Evolutionary conservation across 2,113 vertebrate genomes (phyloP).

Genomic region (Phylloscopus trochilus): DNA sequence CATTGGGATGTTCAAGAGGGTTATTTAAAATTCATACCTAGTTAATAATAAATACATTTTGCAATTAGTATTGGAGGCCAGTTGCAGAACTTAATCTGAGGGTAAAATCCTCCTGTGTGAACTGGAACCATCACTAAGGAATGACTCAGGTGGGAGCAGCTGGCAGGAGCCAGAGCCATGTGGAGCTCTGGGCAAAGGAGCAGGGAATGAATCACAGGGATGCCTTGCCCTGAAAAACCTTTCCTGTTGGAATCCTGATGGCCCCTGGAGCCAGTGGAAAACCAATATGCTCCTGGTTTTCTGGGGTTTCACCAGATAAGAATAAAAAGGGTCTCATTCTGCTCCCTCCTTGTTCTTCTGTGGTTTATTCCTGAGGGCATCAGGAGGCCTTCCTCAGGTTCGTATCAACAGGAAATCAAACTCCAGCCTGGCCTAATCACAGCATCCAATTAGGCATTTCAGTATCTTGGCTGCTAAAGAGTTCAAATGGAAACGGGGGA

Average conservation of each 20-base stretch:
- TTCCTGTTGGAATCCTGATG: background rate
- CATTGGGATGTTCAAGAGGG: background rate
- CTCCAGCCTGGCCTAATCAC: background rate
- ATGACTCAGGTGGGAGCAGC: background rate
- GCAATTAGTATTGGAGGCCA: background rate
- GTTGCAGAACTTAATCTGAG: background rate
- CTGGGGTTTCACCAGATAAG: background rate
- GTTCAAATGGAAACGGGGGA: background rate
- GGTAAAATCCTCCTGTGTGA: background rate
- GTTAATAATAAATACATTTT: conserved; percentile 43
- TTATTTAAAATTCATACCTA: conserved; percentile 41
- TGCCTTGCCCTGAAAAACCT: background rate
- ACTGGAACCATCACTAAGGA: background rate
- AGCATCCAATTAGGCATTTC: background rate
- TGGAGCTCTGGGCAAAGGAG: background rate
- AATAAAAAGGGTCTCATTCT: background rate
- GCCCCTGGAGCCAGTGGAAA: background rate
- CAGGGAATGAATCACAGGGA: background rate
- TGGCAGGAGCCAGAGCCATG: background rate
- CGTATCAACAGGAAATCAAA: background rate
- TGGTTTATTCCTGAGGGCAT: background rate
- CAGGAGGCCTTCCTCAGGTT: background rate
- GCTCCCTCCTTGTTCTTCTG: background rate
- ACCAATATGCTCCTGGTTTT: background rate
- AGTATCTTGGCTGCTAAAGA: background rate